Evolutionary conservation across 1,140 invertebrate species (phyloP).

Genomic region (Cheumatopsyche charites): DNA sequence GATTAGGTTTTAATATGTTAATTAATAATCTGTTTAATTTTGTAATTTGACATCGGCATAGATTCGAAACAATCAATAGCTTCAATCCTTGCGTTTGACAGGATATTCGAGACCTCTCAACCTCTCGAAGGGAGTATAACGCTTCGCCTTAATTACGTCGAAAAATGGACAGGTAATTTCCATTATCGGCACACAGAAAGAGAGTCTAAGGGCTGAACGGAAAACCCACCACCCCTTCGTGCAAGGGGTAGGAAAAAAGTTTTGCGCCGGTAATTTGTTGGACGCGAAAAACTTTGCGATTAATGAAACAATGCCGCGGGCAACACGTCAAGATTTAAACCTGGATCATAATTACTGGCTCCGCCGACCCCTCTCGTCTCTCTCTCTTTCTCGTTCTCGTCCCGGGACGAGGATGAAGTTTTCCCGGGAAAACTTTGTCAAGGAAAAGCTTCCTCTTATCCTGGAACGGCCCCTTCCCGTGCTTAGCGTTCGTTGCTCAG

Average conservation of each 20-base stretch:
- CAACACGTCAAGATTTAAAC: constrained; percentile 49
- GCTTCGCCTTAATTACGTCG: constrained; percentile 42
- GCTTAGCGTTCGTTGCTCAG: constrained; percentile 1
- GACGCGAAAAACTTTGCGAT: constrained; percentile 48
- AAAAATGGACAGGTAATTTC: constrained; percentile 49
- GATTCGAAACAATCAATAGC: neutral
- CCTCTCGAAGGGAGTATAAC: neutral
- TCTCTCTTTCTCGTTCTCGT: neutral
- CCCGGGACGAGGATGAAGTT: constrained; percentile 29
- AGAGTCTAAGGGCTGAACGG: constrained; percentile 32
- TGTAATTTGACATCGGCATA: too few species aligned
- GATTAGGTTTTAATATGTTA: too few species aligned
- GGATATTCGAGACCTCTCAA: constrained; percentile 21
- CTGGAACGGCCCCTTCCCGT: neutral
- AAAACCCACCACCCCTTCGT: neutral
- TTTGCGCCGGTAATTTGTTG: constrained; percentile 46
- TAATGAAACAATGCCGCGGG: constrained; percentile 49
- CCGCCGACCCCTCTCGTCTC: constrained; percentile 37
- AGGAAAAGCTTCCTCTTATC: constrained; percentile 10
- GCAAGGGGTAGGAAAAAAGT: constrained; percentile 39
- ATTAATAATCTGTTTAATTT: too few species aligned
- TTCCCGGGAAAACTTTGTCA: constrained; percentile 38
- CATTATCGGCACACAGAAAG: constrained; percentile 45
- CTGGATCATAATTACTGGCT: constrained; percentile 48
- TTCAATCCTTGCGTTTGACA: constrained; percentile 32